Evolutionary conservation across 2,888 invertebrate genomes (phyloP), one percentile per base, ranked within the genome.

Genomic region (Epicampocera succincta): DNA sequence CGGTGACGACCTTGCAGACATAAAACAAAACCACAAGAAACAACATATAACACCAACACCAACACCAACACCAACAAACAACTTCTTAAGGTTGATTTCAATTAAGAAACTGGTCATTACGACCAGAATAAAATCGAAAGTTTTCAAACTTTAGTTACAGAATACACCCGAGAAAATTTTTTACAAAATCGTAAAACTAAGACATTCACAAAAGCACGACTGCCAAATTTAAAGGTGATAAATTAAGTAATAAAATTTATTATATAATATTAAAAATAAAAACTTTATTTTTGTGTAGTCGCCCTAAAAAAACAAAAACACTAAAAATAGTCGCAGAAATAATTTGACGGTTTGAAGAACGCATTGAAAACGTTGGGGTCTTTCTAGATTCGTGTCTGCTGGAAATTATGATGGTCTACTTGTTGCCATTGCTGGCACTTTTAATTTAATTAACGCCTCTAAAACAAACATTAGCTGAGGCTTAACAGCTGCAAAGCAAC

Each of bases 71-170:
- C 50, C 68, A 63, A 77, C 33, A 61, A n/a, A n/a, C 71, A 44
- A 48, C 44, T 25, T 56, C 9, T 66, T 19, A 17, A 58, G 19
- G 42, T 50, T 54, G 29, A 46, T 52, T 66, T 54, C 15, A 50
- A 50, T 46, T 19, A 73, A 40, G 15, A 56, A 71, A 77, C 76
- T 50, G 72, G 61, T 68, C 56, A 44, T 56, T 63, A 25, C 60
- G 19, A 15, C 38, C 15, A 68, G 38, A 81, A 76, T 72, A 21
- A 80, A 80, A 80, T 42, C 56, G 76, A 73, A 76, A 76, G 76
- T 77, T 63, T 44, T 48, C 58, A 29, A 56, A 42, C 48, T 56
- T 52, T 46, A 42, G 46, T 29, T 11, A 13, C 13, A 19, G 2
- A 15, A 72, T 42, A 46, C 15, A 21, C 3, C 2, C 5, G 4